Base-by-base conservation (phyloP, 2,888 invertebrate genomes). In the Idaea straminata region DNA sequence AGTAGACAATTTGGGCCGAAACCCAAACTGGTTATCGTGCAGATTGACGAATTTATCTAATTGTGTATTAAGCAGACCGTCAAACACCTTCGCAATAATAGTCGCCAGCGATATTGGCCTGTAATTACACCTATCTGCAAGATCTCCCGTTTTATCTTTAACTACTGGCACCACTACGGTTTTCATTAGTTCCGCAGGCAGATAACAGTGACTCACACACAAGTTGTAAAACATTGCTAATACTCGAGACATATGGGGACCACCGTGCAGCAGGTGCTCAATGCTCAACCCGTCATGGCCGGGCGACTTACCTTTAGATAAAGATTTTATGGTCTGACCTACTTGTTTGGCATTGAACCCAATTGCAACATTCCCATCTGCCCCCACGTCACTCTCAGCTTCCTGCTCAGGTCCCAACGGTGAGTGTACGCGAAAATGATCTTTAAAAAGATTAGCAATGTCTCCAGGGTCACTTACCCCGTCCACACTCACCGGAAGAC, bases 61-160 rank as follows among this genome's bases (percentile, higher is more conserved):
- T 13, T 67, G 69, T 57, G 64, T 34, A 36, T 72, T 67, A 63
- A 75, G 66, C 69, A 75, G 0, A 38, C 72, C 59, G 58, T 72
- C 73, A 25, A 25, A 25, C 25, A 25, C 25, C 25, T 25, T 25
- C 25, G 25, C 25, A 25, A 25, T 25, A 25, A 69, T 62, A 0
- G 72, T 75, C 7, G 74, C 74, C 5, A 76, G 62, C 0, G 76
- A 77, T 3, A 74, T 75, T 0, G 74, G 76, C 16, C 74, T 62
- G 59, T 75, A 76, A 63, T 76, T 76, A 10, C 7, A 36, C 35
- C n/a, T 68, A 10, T 73, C 74, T 0, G 66, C 47, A 0, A 68
- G 7, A 47, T 75, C 69, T 4, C 73, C 72, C 0, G 72, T 73
- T 61, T 70, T 62, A 62, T 63, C 38, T 13, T 66, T 63, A 7